Conservation (phyloP, 2,888 invertebrate species). For the Xanthia togata region DNA sequence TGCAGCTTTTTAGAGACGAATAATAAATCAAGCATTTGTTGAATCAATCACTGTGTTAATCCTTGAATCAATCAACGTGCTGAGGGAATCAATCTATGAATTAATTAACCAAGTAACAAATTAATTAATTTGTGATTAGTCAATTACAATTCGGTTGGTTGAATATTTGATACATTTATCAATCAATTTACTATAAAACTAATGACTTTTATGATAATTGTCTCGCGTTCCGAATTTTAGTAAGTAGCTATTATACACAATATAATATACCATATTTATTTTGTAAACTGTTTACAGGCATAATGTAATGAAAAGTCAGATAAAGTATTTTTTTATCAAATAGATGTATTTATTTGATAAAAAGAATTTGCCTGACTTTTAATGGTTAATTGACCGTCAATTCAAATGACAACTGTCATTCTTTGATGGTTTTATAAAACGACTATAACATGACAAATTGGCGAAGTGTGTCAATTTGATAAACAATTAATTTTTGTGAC, state of each 20-base stretch:
- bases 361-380: too few species aligned
- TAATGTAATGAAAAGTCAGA: neutral
- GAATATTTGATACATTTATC: constrained; percentile 21
- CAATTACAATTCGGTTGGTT: neutral
- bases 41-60: constrained; percentile 30
- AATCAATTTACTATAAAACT: neutral
- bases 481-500: neutral
- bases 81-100: constrained; percentile 34
- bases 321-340: too few species aligned
- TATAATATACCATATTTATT: too few species aligned
- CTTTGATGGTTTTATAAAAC: neutral
- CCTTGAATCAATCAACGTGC: constrained; percentile 39
- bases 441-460: neutral
- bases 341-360: too few species aligned
- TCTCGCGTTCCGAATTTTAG: neutral
- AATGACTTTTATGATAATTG: neutral
- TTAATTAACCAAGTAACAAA: constrained; percentile 37
- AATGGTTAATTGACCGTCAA: too few species aligned
- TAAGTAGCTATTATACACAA: neutral
- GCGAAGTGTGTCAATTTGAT: neutral
- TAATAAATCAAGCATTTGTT: constrained; percentile 27
- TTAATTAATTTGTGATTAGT: constrained; percentile 41
- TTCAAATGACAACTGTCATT: neutral
- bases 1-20: neutral
- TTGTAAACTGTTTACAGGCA: neutral